Conservation (phyloP, 2,888 invertebrate species). For the Xestia ashworthii region DNA sequence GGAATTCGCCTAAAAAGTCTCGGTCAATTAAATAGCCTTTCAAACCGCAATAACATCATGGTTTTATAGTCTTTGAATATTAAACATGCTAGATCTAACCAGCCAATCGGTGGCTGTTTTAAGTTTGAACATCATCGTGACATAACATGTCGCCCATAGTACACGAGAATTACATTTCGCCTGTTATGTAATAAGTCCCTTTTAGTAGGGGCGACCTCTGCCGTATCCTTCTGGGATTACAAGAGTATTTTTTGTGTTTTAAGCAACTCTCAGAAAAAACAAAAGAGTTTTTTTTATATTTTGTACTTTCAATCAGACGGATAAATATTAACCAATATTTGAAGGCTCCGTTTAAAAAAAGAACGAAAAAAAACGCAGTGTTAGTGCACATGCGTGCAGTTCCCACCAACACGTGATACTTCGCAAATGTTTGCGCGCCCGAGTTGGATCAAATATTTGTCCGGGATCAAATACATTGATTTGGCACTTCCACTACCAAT, state of each 20-base stretch:
- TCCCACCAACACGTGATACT: constrained; percentile 73
- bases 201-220: background rate
- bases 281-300: background rate
- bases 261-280: background rate
- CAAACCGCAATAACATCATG: background rate
- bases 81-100: background rate
- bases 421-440: constrained; percentile 79
- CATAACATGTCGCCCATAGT: background rate
- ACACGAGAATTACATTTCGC: background rate
- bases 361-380: constrained; percentile 10
- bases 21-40: constrained; percentile 9
- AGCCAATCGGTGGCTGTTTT: background rate
- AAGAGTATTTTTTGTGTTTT: background rate
- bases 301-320: background rate
- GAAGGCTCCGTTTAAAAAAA: background rate
- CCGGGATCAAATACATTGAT: constrained; percentile 79
- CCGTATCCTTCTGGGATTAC: background rate
- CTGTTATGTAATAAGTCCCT: background rate
- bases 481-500: constrained; percentile 69
- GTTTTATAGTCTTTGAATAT: background rate
- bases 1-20: background rate
- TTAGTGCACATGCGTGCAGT: constrained; percentile 63
- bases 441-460: constrained; percentile 76
- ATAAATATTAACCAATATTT: constrained; percentile 16
- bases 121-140: background rate